phyloP scores from a whole-genome alignment of 2,797 vertebrate species.

The Adrianichthys oophorus region DNA sequence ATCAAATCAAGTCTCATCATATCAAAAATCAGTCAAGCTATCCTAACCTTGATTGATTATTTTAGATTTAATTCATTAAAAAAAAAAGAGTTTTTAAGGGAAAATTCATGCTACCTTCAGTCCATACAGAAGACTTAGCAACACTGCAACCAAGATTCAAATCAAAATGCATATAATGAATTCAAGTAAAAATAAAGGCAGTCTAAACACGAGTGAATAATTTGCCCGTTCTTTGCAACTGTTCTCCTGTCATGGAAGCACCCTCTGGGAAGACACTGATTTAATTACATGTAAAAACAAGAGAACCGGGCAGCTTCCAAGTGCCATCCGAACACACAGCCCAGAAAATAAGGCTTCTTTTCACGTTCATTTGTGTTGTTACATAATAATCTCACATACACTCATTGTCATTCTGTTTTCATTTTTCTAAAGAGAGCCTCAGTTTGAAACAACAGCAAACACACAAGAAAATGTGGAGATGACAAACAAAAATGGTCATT shows the following conservation, averaged over 20 bases:
- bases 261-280: slow-evolving; percentile 50
- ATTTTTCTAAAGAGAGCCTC: slow-evolving; percentile 26
- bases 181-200: slow-evolving; percentile 13
- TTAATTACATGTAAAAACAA: slow-evolving; percentile 49
- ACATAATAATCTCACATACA: slow-evolving; percentile 34
- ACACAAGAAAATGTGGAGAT: not conserved
- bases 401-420: slow-evolving; percentile 45
- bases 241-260: slow-evolving; percentile 31
- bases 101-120: too few relatives aligned
- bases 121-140: not conserved
- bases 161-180: slow-evolving; percentile 17
- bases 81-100: too few relatives aligned
- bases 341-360: slow-evolving; percentile 33
- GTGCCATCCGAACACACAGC: slow-evolving; percentile 35
- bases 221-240: slow-evolving; percentile 37
- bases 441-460: slow-evolving; percentile 22
- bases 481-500: too few relatives aligned
- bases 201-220: slow-evolving; percentile 34
- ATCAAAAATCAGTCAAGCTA: too few relatives aligned
- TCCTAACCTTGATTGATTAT: too few relatives aligned
- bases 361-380: slow-evolving; percentile 31
- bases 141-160: not conserved
- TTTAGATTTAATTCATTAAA: too few relatives aligned
- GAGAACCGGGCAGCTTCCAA: slow-evolving; percentile 46
- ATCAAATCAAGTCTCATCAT: too few relatives aligned